Percentiles rank a stretch among this genome's conserved stretches.
phyloP scores from a whole-genome alignment of 2,113 vertebrate genomes.

The Entelurus aequoreus region DNA sequence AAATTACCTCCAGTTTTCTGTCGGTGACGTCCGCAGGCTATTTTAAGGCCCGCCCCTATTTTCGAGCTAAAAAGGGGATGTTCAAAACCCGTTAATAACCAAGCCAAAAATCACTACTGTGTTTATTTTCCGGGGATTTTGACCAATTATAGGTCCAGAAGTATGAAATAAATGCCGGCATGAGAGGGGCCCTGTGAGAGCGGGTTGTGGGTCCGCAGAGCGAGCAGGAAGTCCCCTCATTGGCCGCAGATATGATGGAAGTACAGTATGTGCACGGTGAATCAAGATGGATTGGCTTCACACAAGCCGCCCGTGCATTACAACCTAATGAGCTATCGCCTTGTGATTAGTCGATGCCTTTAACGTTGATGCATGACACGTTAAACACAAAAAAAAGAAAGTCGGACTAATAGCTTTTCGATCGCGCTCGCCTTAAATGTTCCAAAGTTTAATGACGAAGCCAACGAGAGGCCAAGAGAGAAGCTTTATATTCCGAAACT shows the following conservation, averaged over 20 bases:
- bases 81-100: too few species aligned
- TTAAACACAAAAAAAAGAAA: constrained; percentile 72
- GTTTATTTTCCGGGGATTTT: too few species aligned
- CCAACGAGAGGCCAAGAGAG: constrained; percentile 5
- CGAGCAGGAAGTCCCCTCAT: constrained; percentile 16
- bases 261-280: constrained; percentile 70
- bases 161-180: too few species aligned
- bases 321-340: constrained; percentile 74
- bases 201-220: too few species aligned
- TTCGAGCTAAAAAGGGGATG: too few species aligned
- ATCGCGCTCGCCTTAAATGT: constrained; percentile 59
- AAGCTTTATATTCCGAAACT: constrained; percentile 5
- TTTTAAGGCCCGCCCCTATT: too few species aligned
- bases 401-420: constrained; percentile 68
- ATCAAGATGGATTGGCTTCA: constrained; percentile 78
- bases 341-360: constrained; percentile 74
- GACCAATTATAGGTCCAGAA: too few species aligned
- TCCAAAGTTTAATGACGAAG: constrained; percentile 48
- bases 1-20: too few species aligned
- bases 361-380: constrained; percentile 64
- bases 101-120: too few species aligned
- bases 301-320: constrained; percentile 74
- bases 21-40: too few species aligned
- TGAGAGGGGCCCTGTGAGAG: too few species aligned
- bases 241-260: constrained; percentile 68